phyloP scores from a whole-genome alignment of 2,888 invertebrate species.

The Prosapia bicincta region DNA sequence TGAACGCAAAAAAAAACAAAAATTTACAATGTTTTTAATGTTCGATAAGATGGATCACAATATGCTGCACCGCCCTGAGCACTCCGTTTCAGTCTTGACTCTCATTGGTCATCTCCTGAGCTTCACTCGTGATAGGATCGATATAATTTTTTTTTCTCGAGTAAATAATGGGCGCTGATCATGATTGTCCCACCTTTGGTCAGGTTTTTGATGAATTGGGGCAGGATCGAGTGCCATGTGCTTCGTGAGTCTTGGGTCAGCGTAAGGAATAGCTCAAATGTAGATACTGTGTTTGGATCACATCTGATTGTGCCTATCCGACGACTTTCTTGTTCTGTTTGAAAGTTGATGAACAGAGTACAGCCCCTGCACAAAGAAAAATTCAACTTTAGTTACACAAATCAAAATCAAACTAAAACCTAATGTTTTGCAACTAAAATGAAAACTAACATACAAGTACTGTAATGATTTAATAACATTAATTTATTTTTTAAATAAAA shows the following conservation, averaged over 20 bases:
- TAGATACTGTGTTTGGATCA: constrained; percentile 82
- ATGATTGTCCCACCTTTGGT: constrained; percentile 83
- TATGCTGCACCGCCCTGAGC: constrained; percentile 29
- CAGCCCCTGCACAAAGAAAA: constrained; percentile 57
- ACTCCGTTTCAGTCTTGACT: constrained; percentile 37
- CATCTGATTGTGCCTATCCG: constrained; percentile 79
- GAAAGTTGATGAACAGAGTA: constrained; percentile 78
- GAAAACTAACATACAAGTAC: too few species aligned
- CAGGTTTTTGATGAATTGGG: constrained; percentile 88
- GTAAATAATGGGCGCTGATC: constrained; percentile 82
- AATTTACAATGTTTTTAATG: constrained; percentile 23
- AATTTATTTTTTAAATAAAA: too few species aligned
- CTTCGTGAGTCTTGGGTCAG: constrained; percentile 70
- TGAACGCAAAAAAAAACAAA: constrained; percentile 23
- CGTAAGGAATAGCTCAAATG: constrained; percentile 86
- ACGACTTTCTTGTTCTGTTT: constrained; percentile 63
- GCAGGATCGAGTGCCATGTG: constrained; percentile 82
- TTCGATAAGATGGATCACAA: constrained; percentile 24
- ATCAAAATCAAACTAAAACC: too few species aligned
- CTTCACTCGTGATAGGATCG: constrained; percentile 60
- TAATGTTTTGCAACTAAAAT: too few species aligned
- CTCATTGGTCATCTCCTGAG: constrained; percentile 30
- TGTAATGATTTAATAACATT: too few species aligned
- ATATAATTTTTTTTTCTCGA: constrained; percentile 91
- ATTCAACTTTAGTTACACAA: too few species aligned